A percentile compares a stretch with the other conserved stretches of the same genome.
phyloP scores from a whole-genome alignment of 2,888 invertebrate species.

The Margaritifera margaritifera region DNA sequence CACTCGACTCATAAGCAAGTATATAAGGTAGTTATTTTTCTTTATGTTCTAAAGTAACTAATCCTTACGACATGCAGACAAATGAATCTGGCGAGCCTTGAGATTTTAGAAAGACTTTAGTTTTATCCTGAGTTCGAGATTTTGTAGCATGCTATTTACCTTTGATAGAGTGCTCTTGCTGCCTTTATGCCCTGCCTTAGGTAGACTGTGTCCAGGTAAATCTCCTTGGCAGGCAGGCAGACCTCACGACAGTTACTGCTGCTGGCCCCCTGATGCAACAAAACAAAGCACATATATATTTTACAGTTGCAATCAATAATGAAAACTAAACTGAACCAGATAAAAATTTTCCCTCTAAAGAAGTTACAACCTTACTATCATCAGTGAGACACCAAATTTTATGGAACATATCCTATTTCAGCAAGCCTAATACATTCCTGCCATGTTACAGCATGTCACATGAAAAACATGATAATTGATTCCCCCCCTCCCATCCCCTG shows the following conservation, averaged over 20 bases:
- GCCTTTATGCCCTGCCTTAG: slow-evolving; percentile 36
- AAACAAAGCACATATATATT: no score
- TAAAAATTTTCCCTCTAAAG: no score
- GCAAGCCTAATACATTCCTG: no score
- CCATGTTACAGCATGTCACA: no score
- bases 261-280: no score
- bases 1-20: no score
- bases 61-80: not conserved
- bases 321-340: not conserved
- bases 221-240: slow-evolving; percentile 42
- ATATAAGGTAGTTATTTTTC: not conserved
- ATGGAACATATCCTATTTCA: no score
- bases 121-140: not conserved
- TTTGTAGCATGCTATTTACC: slow-evolving; percentile 22
- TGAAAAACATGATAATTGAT: no score
- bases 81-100: not conserved
- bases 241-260: slow-evolving; percentile 15
- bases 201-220: slow-evolving; percentile 46
- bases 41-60: not conserved
- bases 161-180: slow-evolving; percentile 37
- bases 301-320: not conserved
- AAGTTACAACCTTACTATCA: no score
- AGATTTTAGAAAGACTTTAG: not conserved
- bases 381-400: no score
- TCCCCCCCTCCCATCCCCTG: no score